phyloP scores from a whole-genome alignment of 2,113 vertebrate genomes.

The Rhinolophus ferrumequinum region DNA sequence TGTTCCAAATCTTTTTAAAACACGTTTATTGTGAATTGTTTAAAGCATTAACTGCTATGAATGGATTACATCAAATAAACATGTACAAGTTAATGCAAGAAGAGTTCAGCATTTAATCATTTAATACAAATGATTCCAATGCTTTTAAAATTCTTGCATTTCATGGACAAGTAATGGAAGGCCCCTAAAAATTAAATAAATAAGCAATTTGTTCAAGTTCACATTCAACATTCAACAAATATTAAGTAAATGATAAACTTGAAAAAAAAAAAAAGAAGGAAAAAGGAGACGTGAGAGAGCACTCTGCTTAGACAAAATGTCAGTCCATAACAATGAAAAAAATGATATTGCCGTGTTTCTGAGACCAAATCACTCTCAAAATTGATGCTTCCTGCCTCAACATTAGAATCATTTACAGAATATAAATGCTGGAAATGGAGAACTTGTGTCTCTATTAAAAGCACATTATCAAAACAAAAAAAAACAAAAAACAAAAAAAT shows the following conservation, averaged over 20 bases:
- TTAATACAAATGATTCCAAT: neutral
- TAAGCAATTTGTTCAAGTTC: neutral
- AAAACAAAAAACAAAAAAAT: no score
- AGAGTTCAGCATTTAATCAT: slow-evolving; percentile 17
- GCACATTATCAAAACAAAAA: neutral
- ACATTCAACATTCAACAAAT: neutral
- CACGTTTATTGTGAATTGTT: neutral
- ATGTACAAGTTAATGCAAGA: neutral
- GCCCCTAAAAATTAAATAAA: neutral
- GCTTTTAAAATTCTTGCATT: slow-evolving; percentile 24
- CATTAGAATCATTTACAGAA: neutral
- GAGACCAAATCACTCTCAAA: neutral
- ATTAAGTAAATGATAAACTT: slow-evolving; percentile 6
- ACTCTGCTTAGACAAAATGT: neutral
- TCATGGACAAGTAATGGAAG: neutral
- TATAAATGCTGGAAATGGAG: neutral
- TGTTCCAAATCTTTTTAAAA: slow-evolving; percentile 12
- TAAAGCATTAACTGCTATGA: neutral
- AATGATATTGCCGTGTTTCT: neutral
- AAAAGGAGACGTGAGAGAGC: neutral
- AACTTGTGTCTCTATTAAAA: neutral
- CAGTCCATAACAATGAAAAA: neutral
- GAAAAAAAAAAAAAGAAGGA: no score
- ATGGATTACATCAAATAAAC: neutral
- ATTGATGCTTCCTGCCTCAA: neutral